Conservation (phyloP, 2,888 invertebrate species). For the Diogma glabrata region DNA sequence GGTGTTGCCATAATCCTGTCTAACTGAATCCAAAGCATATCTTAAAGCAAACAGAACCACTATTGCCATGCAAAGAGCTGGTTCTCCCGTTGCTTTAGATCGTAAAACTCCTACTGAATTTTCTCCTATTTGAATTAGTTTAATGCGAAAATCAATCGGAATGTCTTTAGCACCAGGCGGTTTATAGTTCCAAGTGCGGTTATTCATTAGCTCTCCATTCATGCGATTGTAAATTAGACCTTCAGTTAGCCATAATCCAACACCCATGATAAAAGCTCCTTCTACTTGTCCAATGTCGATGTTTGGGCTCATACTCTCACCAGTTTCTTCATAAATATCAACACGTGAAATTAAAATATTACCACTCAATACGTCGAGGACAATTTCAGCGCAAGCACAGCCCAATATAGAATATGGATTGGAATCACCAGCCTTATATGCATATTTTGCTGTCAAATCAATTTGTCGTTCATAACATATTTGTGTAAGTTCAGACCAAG, state of each 20-base stretch:
- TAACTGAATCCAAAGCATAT: slow-evolving; percentile 46
- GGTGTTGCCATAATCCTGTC: slow-evolving; percentile 50
- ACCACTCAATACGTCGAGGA: slow-evolving; percentile 60
- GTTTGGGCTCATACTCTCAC: slow-evolving; percentile 51
- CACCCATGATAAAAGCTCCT: slow-evolving; percentile 61
- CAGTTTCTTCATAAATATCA: slow-evolving; percentile 55
- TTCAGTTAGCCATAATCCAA: slow-evolving; percentile 61
- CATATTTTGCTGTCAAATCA: slow-evolving; percentile 26
- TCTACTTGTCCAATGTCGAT: slow-evolving; percentile 63
- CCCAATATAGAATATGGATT: slow-evolving; percentile 48
- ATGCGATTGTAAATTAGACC: neutral
- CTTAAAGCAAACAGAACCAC: slow-evolving; percentile 47
- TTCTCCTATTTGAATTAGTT: too few relatives aligned
- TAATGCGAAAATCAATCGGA: slow-evolving; percentile 55
- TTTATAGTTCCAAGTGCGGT: slow-evolving; percentile 64
- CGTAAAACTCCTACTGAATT: too few relatives aligned
- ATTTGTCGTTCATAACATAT: slow-evolving; percentile 23
- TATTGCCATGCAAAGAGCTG: slow-evolving; percentile 39
- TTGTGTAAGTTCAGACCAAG: slow-evolving; percentile 28
- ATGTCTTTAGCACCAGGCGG: slow-evolving; percentile 59
- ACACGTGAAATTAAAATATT: slow-evolving; percentile 45
- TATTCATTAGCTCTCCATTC: slow-evolving; percentile 50
- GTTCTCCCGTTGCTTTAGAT: slow-evolving; percentile 41
- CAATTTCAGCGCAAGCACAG: slow-evolving; percentile 49
- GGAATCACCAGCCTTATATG: slow-evolving; percentile 30